Base-by-base conservation (phyloP, 2,888 invertebrate genomes). In the Drosophila ochracea region DNA sequence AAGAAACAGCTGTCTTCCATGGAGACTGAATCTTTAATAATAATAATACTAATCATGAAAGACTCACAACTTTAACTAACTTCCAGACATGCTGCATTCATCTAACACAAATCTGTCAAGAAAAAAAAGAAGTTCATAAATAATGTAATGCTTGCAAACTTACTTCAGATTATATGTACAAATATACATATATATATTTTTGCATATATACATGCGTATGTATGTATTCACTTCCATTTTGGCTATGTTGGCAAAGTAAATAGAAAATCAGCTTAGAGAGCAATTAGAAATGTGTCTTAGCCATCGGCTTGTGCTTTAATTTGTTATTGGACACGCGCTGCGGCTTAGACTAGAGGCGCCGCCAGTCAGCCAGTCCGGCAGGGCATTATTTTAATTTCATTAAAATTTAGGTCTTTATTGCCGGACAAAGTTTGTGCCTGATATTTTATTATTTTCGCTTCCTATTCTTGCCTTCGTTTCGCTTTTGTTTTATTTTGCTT, bases 361-460 rank as follows among this genome's bases (percentile, higher is more conserved):
- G 7, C 19, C 35, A 57, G 13, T 39, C 39, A n/a, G 30, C 13
- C 13, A 9, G n/a, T 21, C 13, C 55, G 59, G 66, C 58, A 58
- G 16, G 43, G 60, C 62, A 60, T 73, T 75, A 77, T 73, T 77
- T 79, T 76, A 80, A 85, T 83, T 85, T 80, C 74, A 83, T 80
- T 78, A 71, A 74, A 79, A 76, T 76, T 76, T 74, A 33, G 59
- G 54, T 68, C 68, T 59, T 82, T 78, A 73, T 77, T 68, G 78
- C 76, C 70, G 53, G 68, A 72, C 59, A 75, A 80, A 83, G 72
- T 80, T 82, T 83, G 31, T 63, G 55, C 59, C 33, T n/a, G 55
- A 66, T 73, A 71, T 76, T 72, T 72, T 65, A 65, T 52, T 60
- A 61, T 52, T 49, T 67, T 61, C 43, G 21, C 30, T 49, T 33